Evolutionary conservation across 2,113 vertebrate species (phyloP), one percentile per base, ranked within the genome.

Genomic region (Macroglossus sobrinus): DNA sequence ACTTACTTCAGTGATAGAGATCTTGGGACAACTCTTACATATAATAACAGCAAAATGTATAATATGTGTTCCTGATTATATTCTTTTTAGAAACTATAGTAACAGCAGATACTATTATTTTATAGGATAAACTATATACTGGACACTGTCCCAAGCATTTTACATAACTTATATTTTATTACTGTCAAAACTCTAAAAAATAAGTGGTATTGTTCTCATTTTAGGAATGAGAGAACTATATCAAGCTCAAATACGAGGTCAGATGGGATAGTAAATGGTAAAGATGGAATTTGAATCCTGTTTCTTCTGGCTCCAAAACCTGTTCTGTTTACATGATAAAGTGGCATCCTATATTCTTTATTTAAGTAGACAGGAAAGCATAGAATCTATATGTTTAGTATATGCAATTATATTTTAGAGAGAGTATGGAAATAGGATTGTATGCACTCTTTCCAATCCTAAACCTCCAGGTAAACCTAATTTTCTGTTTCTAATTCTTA

Each of bases 191-290:
- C 26, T 68, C 84, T 89, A 33, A 90, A 93, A 92, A 64, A 43
- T 79, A 90, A 14, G 30, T 76, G 33, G 26, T 80, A 33, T 35
- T 38, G 24, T 79, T 93, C 18, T 35, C 78, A n/a, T 93, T 91
- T 82, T 93, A 94, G 63, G n/a, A 94, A 59, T 89, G n/a, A 84
- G 53, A 86, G 43, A 85, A 61, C 66, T 53, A 33, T 35, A 38
- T 89, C 90, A 85, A 89, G 35, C 47, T 50, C 2, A 71, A 50
- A 81, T 74, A 75, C 45, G n/a, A 74, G 11, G 38, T 76, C 35
- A 63, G 40, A 47, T 47, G 16, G 55, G 2, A 2, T 64, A 68
- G 7, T 68, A 71, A 84, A 64, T 88, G 61, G 30, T 45, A 66
- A 43, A 79, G 33, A 16, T 64, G 88, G 50, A 80, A 63, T 68